Evolutionary conservation across 2,888 invertebrate genomes (phyloP).

Genomic region (Chalcosyrphus nemorum): DNA sequence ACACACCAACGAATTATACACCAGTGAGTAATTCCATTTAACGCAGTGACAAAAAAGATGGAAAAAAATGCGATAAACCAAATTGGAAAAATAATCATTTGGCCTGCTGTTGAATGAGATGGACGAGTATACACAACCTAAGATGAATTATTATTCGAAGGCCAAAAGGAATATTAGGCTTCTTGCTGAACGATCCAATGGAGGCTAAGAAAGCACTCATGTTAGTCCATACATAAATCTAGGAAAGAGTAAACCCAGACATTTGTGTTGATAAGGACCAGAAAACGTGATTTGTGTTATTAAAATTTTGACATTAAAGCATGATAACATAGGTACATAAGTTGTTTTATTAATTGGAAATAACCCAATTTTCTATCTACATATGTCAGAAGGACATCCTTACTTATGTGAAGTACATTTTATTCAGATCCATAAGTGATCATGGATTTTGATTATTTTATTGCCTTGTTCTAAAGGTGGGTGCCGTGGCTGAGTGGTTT

Average conservation of each 20-base stretch:
- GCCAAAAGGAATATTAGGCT: not conserved
- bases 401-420: too few species aligned
- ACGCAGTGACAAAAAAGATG: slow-evolving; percentile 2
- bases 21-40: slow-evolving; percentile 20
- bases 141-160: not conserved
- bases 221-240: not conserved
- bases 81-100: slow-evolving; percentile 9
- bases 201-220: not conserved
- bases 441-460: too few species aligned
- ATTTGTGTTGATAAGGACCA: too few species aligned
- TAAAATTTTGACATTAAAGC: too few species aligned
- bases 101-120: slow-evolving; percentile 1
- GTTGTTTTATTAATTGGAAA: too few species aligned
- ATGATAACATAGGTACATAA: too few species aligned
- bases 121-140: not conserved
- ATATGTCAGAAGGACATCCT: too few species aligned
- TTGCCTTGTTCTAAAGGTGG: too few species aligned
- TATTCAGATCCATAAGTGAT: too few species aligned
- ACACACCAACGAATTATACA: slow-evolving; percentile 43
- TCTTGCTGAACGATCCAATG: not conserved
- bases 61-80: not conserved
- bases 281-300: too few species aligned
- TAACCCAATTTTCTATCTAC: too few species aligned
- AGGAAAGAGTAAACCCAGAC: not conserved
- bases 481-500: too few species aligned